Conservation (phyloP, 2,888 invertebrate species). For the Gymnosoma rotundatum region DNA sequence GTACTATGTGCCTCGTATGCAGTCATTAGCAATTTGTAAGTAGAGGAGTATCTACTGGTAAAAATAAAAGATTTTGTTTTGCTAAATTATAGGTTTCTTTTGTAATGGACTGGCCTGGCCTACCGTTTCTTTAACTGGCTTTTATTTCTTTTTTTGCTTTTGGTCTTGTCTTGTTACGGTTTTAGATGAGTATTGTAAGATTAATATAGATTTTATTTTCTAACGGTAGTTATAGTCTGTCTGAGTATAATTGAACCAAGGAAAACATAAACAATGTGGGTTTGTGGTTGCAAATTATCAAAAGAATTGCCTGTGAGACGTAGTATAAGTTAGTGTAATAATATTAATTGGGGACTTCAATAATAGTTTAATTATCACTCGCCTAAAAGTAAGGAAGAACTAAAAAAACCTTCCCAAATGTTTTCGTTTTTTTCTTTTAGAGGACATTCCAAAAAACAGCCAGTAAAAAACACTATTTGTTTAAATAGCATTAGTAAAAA, state of each 20-base stretch:
- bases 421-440: too few relatives aligned
- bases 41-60: neutral
- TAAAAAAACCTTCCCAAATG: too few relatives aligned
- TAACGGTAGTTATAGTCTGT: slow-evolving; percentile 2
- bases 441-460: too few relatives aligned
- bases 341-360: too few relatives aligned
- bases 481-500: too few relatives aligned
- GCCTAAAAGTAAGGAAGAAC: too few relatives aligned
- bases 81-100: slow-evolving; percentile 43
- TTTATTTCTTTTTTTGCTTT: neutral
- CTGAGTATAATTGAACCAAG: neutral
- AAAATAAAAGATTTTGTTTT: neutral
- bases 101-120: slow-evolving; percentile 6
- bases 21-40: neutral
- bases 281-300: neutral
- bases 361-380: too few relatives aligned
- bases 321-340: too few relatives aligned
- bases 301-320: neutral
- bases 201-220: slow-evolving; percentile 45
- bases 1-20: slow-evolving; percentile 17
- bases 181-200: slow-evolving; percentile 46
- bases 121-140: slow-evolving; percentile 16
- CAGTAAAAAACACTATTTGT: too few relatives aligned
- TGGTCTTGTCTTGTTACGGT: slow-evolving; percentile 1
- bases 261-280: neutral